Conservation (phyloP, 2,797 vertebrate species). For the Chloroceryle inda region DNA sequence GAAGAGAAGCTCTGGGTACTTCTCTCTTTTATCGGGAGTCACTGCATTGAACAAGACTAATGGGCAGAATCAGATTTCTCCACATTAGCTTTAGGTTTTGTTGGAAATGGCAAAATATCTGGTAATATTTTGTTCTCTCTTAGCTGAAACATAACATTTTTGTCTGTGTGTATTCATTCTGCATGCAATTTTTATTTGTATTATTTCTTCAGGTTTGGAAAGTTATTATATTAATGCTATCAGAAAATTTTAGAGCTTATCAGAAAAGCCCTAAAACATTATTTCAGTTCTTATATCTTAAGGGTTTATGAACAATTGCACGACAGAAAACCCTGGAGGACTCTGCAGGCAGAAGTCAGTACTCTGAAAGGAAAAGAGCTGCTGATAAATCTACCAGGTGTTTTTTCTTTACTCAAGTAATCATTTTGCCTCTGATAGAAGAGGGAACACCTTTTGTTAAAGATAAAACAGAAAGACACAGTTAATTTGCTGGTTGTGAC, state of each 20-base stretch:
- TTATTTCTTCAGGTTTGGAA: slow-evolving; percentile 18
- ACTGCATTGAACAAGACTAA: background rate
- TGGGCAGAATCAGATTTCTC: background rate
- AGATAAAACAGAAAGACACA: background rate
- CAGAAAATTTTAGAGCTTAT: background rate
- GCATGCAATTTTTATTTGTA: slow-evolving; percentile 9
- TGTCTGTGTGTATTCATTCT: background rate
- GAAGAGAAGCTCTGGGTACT: background rate
- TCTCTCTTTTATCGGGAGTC: background rate
- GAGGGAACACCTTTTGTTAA: background rate
- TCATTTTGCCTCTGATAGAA: background rate
- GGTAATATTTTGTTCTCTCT: background rate
- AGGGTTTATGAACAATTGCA: background rate
- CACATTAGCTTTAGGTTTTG: background rate
- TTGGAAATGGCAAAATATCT: background rate
- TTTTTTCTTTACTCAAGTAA: background rate
- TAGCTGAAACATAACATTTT: background rate
- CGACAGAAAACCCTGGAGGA: slow-evolving; percentile 12
- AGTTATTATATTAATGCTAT: background rate
- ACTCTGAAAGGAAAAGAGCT: background rate
- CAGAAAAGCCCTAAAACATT: slow-evolving; percentile 22
- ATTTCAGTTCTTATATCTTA: slow-evolving; percentile 15
- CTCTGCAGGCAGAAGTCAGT: background rate
- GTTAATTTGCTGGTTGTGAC: background rate
- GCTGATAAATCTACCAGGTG: background rate